phyloP scores from a whole-genome alignment of 2,113 vertebrate species.

The Corythaixoides concolor region DNA sequence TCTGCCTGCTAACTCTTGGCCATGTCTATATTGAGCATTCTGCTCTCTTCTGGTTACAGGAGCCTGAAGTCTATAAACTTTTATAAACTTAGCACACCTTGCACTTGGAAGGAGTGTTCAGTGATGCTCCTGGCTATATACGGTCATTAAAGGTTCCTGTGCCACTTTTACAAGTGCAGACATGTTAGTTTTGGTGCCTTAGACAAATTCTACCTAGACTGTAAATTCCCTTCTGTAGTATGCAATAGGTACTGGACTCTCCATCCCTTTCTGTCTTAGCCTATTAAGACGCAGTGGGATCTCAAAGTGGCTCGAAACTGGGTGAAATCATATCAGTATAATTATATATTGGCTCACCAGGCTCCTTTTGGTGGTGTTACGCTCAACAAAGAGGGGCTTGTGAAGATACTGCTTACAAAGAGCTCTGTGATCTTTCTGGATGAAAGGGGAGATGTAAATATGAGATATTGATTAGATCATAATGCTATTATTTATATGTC shows the following conservation, averaged over 20 bases:
- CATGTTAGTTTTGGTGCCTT: not conserved
- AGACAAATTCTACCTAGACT: not conserved
- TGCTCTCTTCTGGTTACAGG: not conserved
- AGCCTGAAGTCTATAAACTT: not conserved
- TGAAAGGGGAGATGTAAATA: conserved; percentile 61
- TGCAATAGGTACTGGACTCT: not conserved
- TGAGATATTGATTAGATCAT: conserved; percentile 56
- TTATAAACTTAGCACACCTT: not conserved
- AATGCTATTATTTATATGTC: conserved; percentile 56
- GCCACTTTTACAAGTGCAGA: not conserved
- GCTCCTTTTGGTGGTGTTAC: conserved; percentile 23
- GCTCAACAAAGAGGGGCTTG: conserved; percentile 24
- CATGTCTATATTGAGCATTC: not conserved
- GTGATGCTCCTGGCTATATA: not conserved
- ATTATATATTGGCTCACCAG: conserved; percentile 21
- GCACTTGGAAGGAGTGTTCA: not conserved
- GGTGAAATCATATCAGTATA: not conserved
- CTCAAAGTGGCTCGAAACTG: not conserved
- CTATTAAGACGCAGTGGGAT: not conserved
- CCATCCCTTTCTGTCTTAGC: not conserved
- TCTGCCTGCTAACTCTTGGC: not conserved
- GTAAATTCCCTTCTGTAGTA: not conserved
- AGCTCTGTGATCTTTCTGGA: conserved; percentile 57
- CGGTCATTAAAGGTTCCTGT: not conserved
- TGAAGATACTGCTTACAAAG: conserved; percentile 38